phyloP scores from a whole-genome alignment of 2,113 vertebrate genomes.

The Procavia capensis region DNA sequence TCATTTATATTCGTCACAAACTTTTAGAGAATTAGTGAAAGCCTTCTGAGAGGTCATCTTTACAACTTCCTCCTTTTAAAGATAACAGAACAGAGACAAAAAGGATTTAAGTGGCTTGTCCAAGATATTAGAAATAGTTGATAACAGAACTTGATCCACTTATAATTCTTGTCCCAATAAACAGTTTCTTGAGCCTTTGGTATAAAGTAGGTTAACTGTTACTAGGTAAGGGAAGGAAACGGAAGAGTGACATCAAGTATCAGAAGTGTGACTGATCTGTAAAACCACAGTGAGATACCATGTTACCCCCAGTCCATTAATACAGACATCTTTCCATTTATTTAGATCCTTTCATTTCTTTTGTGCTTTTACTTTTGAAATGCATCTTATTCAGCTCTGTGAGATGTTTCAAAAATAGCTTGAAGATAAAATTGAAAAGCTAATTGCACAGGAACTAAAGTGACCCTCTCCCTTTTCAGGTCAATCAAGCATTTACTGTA shows the following conservation, averaged over 20 bases:
- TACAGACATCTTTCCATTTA: too few species aligned
- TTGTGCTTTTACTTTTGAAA: too few species aligned
- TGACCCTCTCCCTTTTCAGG: too few species aligned
- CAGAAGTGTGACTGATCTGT: neutral
- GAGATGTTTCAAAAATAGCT: too few species aligned
- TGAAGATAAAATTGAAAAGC: too few species aligned
- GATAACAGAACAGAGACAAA: neutral
- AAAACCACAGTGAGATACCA: too few species aligned
- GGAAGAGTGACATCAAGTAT: neutral
- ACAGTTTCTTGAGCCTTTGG: neutral
- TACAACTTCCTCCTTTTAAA: neutral
- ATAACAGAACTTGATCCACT: neutral
- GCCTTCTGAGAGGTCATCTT: neutral
- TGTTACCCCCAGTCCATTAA: too few species aligned
- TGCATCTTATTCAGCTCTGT: too few species aligned
- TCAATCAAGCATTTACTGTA: too few species aligned
- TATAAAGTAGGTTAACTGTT: neutral
- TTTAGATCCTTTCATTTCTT: too few species aligned
- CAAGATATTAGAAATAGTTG: neutral
- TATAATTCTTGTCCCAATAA: neutral
- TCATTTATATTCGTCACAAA: neutral
- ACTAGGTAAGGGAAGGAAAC: neutral
- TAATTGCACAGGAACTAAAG: too few species aligned
- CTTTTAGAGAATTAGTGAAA: neutral
- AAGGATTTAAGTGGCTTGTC: neutral